Percentiles rank a stretch among this genome's conserved stretches.
phyloP scores from a whole-genome alignment of 2,113 vertebrate genomes.

The Mungos mungo region DNA sequence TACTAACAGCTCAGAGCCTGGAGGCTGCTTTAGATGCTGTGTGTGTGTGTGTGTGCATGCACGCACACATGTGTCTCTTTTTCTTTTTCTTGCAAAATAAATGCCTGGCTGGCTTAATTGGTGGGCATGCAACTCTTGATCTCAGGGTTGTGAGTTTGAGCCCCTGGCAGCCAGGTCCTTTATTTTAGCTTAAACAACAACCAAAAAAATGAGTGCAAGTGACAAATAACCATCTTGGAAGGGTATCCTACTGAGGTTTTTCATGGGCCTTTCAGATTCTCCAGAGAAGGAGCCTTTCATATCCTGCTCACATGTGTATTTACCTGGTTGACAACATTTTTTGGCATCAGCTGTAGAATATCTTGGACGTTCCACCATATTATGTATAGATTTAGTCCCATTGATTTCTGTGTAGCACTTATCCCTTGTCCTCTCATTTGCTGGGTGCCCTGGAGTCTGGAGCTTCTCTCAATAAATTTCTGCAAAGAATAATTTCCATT shows the following conservation, averaged over 20 bases:
- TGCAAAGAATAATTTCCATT: neutral
- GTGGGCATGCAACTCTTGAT: neutral
- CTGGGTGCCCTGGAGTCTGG: neutral
- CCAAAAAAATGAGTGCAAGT: neutral
- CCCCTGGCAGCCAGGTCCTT: neutral
- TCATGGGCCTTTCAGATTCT: neutral
- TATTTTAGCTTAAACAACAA: neutral
- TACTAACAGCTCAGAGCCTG: neutral
- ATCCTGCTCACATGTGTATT: neutral
- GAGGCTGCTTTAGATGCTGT: neutral
- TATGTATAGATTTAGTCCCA: neutral
- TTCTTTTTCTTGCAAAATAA: neutral
- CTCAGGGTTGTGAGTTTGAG: neutral
- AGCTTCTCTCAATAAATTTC: constrained; percentile 29
- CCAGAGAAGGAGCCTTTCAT: neutral
- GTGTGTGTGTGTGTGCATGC: too few species aligned
- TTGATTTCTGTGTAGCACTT: neutral
- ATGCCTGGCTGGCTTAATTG: neutral
- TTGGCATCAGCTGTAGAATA: neutral
- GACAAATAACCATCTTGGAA: neutral
- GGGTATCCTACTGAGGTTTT: neutral
- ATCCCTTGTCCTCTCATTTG: neutral
- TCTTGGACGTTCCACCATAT: neutral
- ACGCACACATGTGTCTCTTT: neutral
- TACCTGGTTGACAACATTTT: neutral